A percentile compares a stretch with the other conserved stretches of the same genome.
Evolutionary conservation across 2,888 invertebrate species (phyloP).

Genomic region (Linnaemya tessellans): DNA sequence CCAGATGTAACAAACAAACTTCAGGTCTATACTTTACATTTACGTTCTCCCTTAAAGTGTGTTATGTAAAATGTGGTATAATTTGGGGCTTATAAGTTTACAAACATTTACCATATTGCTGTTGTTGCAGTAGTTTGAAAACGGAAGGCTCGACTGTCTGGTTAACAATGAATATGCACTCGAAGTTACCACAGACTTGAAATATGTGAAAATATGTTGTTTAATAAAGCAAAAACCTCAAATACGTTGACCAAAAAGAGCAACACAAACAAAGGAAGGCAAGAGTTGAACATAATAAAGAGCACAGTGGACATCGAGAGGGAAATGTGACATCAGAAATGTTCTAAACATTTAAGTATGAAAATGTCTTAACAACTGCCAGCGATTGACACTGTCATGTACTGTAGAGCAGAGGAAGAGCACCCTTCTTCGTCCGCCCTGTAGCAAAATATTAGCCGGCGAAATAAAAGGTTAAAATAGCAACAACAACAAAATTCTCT

Average conservation of each 20-base stretch:
- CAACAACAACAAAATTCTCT: no score
- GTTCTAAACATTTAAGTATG: background rate
- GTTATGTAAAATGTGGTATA: background rate
- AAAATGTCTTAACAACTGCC: no score
- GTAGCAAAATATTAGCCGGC: no score
- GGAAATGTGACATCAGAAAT: background rate
- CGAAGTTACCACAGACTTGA: background rate
- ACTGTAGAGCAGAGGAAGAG: no score
- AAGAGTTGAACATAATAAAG: background rate
- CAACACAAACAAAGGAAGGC: background rate
- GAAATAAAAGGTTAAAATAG: no score
- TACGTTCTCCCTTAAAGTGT: background rate
- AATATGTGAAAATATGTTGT: constrained; percentile 44
- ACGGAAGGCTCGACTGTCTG: background rate
- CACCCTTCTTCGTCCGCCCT: no score
- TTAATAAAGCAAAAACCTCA: constrained; percentile 23
- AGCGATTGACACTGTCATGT: no score
- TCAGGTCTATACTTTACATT: background rate
- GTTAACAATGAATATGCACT: background rate
- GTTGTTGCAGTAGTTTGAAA: background rate
- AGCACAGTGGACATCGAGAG: background rate
- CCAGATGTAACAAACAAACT: background rate
- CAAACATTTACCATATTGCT: background rate
- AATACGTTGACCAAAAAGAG: background rate
- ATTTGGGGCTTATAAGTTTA: constrained; percentile 1